Evolutionary conservation across 2,797 vertebrate genomes (phyloP).

Genomic region (Avahi laniger): DNA sequence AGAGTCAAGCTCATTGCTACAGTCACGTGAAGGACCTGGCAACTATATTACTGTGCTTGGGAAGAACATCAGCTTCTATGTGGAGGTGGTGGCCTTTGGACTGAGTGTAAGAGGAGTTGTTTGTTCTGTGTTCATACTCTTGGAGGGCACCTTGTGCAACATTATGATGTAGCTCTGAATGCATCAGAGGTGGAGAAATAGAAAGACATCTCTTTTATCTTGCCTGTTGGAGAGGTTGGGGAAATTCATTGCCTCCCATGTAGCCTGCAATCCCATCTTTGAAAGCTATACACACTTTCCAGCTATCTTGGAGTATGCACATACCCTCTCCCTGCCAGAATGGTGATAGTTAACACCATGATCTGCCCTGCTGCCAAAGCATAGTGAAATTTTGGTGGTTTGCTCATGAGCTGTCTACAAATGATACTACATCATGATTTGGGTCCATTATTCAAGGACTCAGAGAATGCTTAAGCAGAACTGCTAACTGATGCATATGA

Average conservation of each 20-base stretch:
- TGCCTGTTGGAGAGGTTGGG: neutral
- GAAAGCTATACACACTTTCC: neutral
- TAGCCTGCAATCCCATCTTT: neutral
- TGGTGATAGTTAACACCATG: no score
- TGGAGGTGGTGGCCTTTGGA: neutral
- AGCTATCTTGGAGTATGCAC: neutral
- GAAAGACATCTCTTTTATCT: constrained; percentile 9
- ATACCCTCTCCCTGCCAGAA: neutral
- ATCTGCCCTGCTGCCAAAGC: no score
- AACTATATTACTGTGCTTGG: neutral
- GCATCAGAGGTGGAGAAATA: neutral
- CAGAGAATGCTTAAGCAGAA: neutral
- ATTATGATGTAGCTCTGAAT: neutral
- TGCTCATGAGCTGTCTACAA: neutral
- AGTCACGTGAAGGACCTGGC: neutral
- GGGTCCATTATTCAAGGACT: neutral
- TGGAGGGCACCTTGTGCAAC: neutral
- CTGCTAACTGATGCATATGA: neutral
- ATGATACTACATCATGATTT: neutral
- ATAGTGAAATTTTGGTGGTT: neutral
- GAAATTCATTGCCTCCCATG: neutral
- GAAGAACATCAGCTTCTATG: neutral
- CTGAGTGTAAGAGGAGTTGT: neutral
- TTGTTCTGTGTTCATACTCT: neutral
- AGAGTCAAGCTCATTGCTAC: neutral